Evolutionary conservation across 1,140 invertebrate genomes (phyloP).

Genomic region (Geopemphigus sp.): DNA sequence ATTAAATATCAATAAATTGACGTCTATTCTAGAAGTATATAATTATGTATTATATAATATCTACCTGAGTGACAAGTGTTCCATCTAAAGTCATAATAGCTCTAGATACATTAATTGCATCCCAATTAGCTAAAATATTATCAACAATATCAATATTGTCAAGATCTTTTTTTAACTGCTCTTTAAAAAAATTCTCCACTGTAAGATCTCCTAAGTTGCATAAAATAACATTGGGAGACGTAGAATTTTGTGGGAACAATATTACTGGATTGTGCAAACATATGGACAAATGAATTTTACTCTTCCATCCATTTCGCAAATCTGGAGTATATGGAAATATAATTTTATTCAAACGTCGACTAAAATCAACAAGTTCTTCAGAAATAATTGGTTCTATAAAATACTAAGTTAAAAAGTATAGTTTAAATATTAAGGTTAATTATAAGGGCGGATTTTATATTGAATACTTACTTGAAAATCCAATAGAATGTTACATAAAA

Average conservation of each 20-base stretch:
- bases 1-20: too few species aligned
- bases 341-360: conserved; percentile 55
- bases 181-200: conserved; percentile 79
- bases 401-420: conserved; percentile 58
- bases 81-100: conserved; percentile 71
- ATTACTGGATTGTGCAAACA: conserved; percentile 74
- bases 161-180: conserved; percentile 56
- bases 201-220: conserved; percentile 73
- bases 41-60: too few species aligned
- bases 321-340: conserved; percentile 56
- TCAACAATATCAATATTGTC: conserved; percentile 61
- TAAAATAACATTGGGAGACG: conserved; percentile 75
- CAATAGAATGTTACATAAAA: conserved; percentile 70
- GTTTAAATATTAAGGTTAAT: background rate
- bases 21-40: conserved; percentile 4
- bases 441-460: background rate
- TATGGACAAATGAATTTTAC: conserved; percentile 68
- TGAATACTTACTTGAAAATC: conserved; percentile 63
- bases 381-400: conserved; percentile 67
- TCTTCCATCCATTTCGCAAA: conserved; percentile 62
- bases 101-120: conserved; percentile 67
- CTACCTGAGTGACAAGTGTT: conserved; percentile 68
- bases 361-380: conserved; percentile 56
- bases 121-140: conserved; percentile 69
- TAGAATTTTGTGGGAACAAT: conserved; percentile 74